Evolutionary conservation across 1,140 invertebrate species (phyloP).

Genomic region (Oncopodura yosiiana): DNA sequence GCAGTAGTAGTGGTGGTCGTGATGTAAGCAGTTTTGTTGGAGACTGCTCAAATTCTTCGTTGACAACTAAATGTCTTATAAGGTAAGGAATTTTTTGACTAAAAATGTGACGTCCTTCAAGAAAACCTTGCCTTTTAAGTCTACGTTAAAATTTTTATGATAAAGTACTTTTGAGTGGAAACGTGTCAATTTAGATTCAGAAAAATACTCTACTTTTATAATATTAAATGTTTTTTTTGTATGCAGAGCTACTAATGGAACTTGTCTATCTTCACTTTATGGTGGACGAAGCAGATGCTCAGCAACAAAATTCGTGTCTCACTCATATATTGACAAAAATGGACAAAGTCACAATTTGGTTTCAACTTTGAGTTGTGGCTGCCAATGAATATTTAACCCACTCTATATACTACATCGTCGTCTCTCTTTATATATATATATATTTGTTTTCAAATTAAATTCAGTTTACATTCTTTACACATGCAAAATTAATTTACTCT

Average conservation of each 20-base stretch:
- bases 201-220: neutral
- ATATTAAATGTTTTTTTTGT: constrained; percentile 11
- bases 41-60: too few relatives aligned
- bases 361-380: constrained; percentile 43
- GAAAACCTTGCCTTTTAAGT: too few relatives aligned
- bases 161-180: neutral
- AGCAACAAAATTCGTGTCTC: constrained; percentile 42
- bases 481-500: neutral
- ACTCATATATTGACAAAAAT: constrained; percentile 42
- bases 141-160: constrained; percentile 1
- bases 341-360: constrained; percentile 42
- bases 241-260: constrained; percentile 30
- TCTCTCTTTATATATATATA: neutral
- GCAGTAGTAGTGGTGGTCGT: too few relatives aligned
- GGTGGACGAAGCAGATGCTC: constrained; percentile 40
- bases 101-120: too few relatives aligned
- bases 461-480: neutral
- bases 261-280: constrained; percentile 42
- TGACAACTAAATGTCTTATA: too few relatives aligned
- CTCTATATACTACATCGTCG: too few relatives aligned
- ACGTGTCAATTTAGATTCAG: neutral
- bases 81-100: too few relatives aligned
- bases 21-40: too few relatives aligned
- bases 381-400: too few relatives aligned
- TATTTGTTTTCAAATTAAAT: too few relatives aligned